phyloP scores from a whole-genome alignment of 2,113 vertebrate genomes.

The Suncus etruscus region DNA sequence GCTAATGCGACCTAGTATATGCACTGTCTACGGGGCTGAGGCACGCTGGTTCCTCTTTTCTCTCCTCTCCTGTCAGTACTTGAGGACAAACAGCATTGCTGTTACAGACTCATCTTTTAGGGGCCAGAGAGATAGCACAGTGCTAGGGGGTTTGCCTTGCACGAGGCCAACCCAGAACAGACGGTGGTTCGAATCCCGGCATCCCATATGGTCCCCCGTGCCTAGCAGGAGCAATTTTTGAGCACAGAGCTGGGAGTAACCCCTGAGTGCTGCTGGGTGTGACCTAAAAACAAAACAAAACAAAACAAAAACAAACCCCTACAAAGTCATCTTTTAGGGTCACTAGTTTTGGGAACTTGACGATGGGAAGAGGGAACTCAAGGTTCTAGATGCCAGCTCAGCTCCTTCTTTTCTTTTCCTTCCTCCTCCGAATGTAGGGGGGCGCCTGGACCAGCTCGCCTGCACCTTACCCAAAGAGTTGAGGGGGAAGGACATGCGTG shows the following conservation, averaged over 20 bases:
- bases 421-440: constrained; percentile 88
- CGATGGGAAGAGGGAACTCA: not conserved
- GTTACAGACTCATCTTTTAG: not conserved
- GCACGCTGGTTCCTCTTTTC: too few species aligned
- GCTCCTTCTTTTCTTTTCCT: not conserved
- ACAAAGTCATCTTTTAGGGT: not conserved
- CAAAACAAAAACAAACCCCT: too few species aligned
- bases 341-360: not conserved
- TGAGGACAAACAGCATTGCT: not conserved
- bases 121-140: not conserved
- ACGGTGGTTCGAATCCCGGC: too few species aligned
- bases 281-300: too few species aligned
- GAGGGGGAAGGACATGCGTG: constrained; percentile 96
- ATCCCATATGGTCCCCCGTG: too few species aligned
- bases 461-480: constrained; percentile 98
- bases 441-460: constrained; percentile 96
- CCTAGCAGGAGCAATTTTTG: too few species aligned
- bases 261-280: too few species aligned
- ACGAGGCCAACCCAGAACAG: too few species aligned
- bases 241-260: too few species aligned
- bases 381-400: not conserved
- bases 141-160: too few species aligned
- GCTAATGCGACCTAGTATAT: too few species aligned
- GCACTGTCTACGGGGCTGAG: too few species aligned
- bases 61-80: not conserved